A percentile compares a stretch with the other conserved stretches of the same genome.
phyloP scores from a whole-genome alignment of 2,888 invertebrate species.

The Nephrotoma guestfalica region DNA sequence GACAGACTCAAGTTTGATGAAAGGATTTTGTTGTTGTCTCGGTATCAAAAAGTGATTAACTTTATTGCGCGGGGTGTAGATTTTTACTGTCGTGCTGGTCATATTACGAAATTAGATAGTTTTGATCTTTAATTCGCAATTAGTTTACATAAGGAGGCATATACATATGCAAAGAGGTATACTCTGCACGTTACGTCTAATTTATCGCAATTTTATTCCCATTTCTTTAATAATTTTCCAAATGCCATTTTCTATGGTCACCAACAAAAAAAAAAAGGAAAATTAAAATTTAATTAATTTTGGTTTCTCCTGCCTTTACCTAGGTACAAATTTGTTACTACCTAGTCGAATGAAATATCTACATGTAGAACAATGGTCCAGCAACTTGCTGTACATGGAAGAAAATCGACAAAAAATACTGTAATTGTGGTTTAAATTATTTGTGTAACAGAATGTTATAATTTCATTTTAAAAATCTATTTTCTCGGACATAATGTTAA shows the following conservation, averaged over 20 bases:
- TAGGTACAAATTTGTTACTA: background rate
- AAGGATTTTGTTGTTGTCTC: background rate
- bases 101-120: background rate
- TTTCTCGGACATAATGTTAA: background rate
- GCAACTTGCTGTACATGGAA: background rate
- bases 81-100: background rate
- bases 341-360: background rate
- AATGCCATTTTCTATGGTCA: background rate
- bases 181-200: background rate
- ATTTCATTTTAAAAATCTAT: background rate
- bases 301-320: background rate
- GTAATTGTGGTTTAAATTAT: background rate
- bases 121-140: background rate
- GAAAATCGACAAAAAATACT: background rate
- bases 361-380: background rate
- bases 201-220: background rate
- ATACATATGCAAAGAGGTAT: no score
- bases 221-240: background rate
- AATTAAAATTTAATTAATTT: background rate
- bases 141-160: background rate
- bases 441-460: background rate
- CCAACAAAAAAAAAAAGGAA: background rate
- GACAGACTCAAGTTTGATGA: background rate
- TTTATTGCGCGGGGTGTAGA: background rate
- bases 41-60: background rate